Base-by-base conservation (phyloP, 2,888 invertebrate genomes). In the Punctoribates punctum region DNA sequence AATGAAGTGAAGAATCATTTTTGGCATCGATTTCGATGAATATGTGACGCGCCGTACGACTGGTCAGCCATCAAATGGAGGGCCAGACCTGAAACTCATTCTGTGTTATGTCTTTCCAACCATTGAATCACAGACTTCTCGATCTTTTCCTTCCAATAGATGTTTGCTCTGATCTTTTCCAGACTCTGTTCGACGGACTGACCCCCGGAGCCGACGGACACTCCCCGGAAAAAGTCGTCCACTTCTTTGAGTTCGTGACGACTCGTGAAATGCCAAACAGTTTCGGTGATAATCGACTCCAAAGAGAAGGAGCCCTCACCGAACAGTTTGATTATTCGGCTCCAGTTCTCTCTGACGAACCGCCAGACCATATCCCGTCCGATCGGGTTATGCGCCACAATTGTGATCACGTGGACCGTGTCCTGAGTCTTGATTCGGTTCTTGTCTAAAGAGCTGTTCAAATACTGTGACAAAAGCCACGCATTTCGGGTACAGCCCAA, bases 311-410 rank as follows among this genome's bases (percentile, higher is more conserved):
- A 81, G 8, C 80, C 80, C 23, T 77, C 76, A n/a, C 78, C 78
- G 42, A 77, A 78, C 27, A 75, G 34, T 15, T 23, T 17, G 15
- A 78, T 23, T 48, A 48, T 48, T 13, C 57, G 34, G 17, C 86
- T 84, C 90, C 90, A 91, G 81, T 90, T 88, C 0, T 89, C 88
- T 82, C 89, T 88, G 38, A 91, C 83, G 83, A 90, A 90, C 79
- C 90, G 85, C 91, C 91, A 91, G 1, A 90, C 89, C 62, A 90
- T 84, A n/a, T 89, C 84, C 74, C 88, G 85, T 6, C 90, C 91
- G 79, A 89, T 88, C 1, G 88, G 87, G 82, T 92, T 92, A 1
- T 80, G 77, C 3, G 82, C 81, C 0, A 91, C 90, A 0, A 93
- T 90, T 0, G 87, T 87, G 67, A 93, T 84, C 0, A 93, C 91